Conservation (phyloP, 2,797 vertebrate genomes). For the Phoeniculus purpureus region DNA sequence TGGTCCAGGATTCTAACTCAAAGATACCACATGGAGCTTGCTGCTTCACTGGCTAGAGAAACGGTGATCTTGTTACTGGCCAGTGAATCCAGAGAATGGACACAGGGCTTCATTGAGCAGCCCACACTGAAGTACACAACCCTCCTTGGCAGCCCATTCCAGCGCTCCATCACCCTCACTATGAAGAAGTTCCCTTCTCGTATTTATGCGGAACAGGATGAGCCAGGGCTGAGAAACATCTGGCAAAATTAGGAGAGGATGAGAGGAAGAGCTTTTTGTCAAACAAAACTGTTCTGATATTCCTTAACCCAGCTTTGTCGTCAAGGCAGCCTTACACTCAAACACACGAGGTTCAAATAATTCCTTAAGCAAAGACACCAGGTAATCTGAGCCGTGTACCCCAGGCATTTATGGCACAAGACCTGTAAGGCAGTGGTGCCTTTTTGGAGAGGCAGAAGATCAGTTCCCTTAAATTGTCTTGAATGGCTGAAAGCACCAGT, state of each 20-base stretch:
- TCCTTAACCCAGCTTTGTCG: background rate
- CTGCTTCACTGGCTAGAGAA: background rate
- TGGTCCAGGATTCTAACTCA: background rate
- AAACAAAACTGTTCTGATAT: background rate
- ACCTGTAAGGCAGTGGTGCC: rapidly evolving
- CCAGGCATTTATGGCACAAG: background rate
- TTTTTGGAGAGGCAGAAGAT: background rate
- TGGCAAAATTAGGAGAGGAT: background rate
- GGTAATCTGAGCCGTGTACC: background rate
- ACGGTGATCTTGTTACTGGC: background rate
- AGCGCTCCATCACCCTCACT: too few species aligned
- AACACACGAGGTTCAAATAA: background rate
- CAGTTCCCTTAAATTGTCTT: too few species aligned
- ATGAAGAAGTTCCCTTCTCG: too few species aligned
- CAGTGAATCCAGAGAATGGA: background rate
- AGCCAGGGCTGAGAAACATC: background rate
- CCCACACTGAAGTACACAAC: background rate
- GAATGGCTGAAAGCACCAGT: background rate
- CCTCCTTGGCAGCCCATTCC: too few species aligned
- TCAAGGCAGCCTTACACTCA: background rate
- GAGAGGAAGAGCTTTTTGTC: background rate
- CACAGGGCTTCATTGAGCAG: background rate
- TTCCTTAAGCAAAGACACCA: background rate
- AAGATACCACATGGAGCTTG: background rate
- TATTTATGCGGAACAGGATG: too few species aligned